Conservation (phyloP, 2,113 vertebrate species). For the Mugil cephalus region DNA sequence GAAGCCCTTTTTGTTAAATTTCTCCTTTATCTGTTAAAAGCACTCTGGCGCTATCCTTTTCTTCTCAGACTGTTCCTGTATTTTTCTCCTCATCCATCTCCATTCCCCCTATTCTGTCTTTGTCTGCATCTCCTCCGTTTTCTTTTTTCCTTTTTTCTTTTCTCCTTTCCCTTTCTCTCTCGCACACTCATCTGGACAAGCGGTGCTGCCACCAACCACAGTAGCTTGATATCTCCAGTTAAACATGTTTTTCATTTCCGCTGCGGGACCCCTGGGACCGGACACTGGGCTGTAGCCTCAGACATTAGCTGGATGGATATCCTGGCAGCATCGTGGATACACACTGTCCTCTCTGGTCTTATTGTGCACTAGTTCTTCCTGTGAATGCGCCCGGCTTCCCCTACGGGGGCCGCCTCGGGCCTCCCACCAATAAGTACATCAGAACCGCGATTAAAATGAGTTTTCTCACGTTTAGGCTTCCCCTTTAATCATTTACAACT, state of each 20-base stretch:
- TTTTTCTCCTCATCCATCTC: conserved; percentile 2
- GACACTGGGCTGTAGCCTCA: conserved; percentile 50
- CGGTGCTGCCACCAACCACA: conserved; percentile 43
- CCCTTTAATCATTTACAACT: conserved; percentile 69
- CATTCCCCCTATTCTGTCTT: not conserved
- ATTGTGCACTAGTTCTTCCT: conserved; percentile 28
- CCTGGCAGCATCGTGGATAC: conserved; percentile 36
- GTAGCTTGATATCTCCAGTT: conserved; percentile 65
- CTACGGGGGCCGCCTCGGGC: no score
- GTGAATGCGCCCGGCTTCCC: conserved; percentile 3
- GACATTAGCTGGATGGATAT: conserved; percentile 48
- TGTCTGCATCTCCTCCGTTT: conserved; percentile 17
- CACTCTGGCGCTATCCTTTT: not conserved
- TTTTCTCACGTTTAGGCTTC: conserved; percentile 53
- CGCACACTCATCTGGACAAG: conserved; percentile 38
- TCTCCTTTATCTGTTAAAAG: not conserved
- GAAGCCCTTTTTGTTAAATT: not conserved
- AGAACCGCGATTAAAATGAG: conserved; percentile 45
- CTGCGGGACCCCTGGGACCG: conserved; percentile 61
- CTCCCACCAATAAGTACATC: conserved; percentile 47
- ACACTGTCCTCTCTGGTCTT: conserved; percentile 36
- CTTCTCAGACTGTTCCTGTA: conserved; percentile 3
- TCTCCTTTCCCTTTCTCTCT: not conserved
- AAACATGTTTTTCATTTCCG: conserved; percentile 81
- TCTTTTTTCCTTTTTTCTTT: not conserved